These are phyloP conservation scores for Lycophotia porphyrea DNA, from an alignment of 2,888 invertebrate species.

Conservation along the genomic window DNA sequence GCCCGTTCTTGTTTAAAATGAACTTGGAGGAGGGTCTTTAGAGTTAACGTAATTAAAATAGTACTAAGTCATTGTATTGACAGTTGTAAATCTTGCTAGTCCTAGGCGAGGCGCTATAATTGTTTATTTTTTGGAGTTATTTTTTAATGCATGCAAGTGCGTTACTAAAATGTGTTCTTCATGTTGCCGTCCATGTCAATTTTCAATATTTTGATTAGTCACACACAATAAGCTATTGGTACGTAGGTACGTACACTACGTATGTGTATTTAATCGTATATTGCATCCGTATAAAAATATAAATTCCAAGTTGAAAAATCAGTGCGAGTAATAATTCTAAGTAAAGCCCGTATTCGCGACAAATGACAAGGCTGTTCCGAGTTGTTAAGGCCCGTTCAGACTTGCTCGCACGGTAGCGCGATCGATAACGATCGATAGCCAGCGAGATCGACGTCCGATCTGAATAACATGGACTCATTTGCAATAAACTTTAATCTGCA, in stretches of 20 bases:
- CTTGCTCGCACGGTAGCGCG: slow-evolving; percentile 35
- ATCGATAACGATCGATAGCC: slow-evolving; percentile 43
- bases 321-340: slow-evolving; percentile 25
- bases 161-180: not conserved
- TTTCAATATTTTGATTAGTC: not conserved
- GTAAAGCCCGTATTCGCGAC: slow-evolving; percentile 49
- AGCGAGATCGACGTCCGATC: slow-evolving; percentile 18
- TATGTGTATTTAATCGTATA: not conserved
- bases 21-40: not conserved
- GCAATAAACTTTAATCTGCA: slow-evolving; percentile 37
- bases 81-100: not conserved
- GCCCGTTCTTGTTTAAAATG: slow-evolving; percentile 22
- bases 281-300: not conserved
- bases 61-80: not conserved
- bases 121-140: too few relatives aligned
- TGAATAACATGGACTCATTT: slow-evolving; percentile 34
- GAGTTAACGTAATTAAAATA: slow-evolving; percentile 7
- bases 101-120: not conserved
- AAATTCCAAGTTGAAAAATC: not conserved
- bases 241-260: too few relatives aligned
- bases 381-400: slow-evolving; percentile 42
- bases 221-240: not conserved
- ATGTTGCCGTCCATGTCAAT: not conserved
- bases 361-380: slow-evolving; percentile 37
- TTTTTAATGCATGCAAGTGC: too few relatives aligned